Base-by-base conservation (phyloP, 2,888 invertebrate species). In the Escarpia spicata region DNA sequence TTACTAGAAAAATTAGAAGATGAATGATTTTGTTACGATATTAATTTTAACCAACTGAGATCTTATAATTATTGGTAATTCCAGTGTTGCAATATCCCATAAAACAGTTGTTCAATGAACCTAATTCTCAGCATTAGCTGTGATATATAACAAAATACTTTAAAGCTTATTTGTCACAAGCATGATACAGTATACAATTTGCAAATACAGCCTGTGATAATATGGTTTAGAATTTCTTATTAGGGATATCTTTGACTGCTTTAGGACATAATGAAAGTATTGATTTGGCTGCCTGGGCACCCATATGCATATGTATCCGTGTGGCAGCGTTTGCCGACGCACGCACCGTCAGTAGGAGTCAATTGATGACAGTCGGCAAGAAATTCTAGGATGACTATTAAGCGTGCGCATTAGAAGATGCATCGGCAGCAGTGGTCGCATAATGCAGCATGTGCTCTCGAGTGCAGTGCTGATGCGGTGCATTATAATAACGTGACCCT, bases 311-410 rank as follows among this genome's bases (percentile, higher is more conserved):
- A 75, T 75, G 75, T 75, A 75, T 75, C 19, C 26, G 75, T 75
- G 75, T 75, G n/a, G 75, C 75, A 75, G n/a, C 6, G 75, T n/a
- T 75, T 75, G 75, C 75, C 4, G n/a, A 26, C 26, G 2, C 75
- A 75, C 75, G 75, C 75, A 75, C 75, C 75, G 75, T 75, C 75
- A 75, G 75, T 26, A 75, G 75, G 75, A 75, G 75, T 75, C 75
- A 75, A 26, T 75, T 75, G 75, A 75, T 75, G 75, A 75, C 75
- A 75, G 19, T 75, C 75, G 75, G 75, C 75, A 75, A 75, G 75
- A 75, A 75, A 75, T 75, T 75, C 75, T 75, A 75, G 75, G 75
- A 52, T 52, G 52, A 26, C 75, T 75, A 75, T 75, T 75, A 75
- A 75, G 75, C 75, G 75, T 75, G 75, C n/a, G 75, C 75, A 75